Evolutionary conservation across 2,113 vertebrate genomes (phyloP).

Genomic region (Hippocampus guttulatus): DNA sequence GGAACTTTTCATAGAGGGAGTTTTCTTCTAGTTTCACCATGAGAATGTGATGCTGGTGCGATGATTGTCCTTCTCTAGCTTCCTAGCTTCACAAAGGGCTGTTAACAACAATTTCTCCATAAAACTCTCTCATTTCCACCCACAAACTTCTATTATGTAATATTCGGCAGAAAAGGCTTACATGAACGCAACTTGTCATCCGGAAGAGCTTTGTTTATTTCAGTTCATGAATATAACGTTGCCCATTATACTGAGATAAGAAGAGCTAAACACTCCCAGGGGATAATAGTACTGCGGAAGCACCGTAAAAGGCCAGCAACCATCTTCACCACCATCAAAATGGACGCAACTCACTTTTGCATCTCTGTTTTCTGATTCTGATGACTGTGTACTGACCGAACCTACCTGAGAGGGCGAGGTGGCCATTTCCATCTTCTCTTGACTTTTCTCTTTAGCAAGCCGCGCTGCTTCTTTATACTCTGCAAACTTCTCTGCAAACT

Average conservation of each 20-base stretch:
- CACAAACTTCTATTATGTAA: conserved; percentile 16
- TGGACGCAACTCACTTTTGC: not conserved
- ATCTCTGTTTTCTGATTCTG: no score
- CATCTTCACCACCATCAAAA: not conserved
- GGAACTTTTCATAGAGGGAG: not conserved
- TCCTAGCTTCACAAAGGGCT: conserved; percentile 28
- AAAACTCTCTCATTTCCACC: conserved; percentile 35
- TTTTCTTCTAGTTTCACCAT: not conserved
- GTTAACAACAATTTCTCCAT: conserved; percentile 33
- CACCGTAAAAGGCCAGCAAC: not conserved
- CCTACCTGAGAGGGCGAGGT: conserved; percentile 94
- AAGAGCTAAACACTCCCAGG: not conserved
- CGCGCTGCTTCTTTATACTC: conserved; percentile 98
- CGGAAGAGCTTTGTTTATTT: not conserved
- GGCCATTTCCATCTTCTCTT: conserved; percentile 96
- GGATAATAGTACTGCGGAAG: not conserved
- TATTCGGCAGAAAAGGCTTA: conserved; percentile 20
- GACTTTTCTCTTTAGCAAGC: conserved; percentile 94
- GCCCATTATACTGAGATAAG: not conserved
- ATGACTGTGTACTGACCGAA: not conserved
- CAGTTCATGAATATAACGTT: not conserved
- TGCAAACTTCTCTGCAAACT: conserved; percentile 99
- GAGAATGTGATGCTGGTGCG: not conserved
- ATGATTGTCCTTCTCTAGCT: conserved; percentile 5
- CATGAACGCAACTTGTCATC: conserved; percentile 25